A percentile compares a stretch with the other conserved stretches of the same genome.
Conservation (phyloP, 2,113 vertebrate species). For the Spilogale gracilis region DNA sequence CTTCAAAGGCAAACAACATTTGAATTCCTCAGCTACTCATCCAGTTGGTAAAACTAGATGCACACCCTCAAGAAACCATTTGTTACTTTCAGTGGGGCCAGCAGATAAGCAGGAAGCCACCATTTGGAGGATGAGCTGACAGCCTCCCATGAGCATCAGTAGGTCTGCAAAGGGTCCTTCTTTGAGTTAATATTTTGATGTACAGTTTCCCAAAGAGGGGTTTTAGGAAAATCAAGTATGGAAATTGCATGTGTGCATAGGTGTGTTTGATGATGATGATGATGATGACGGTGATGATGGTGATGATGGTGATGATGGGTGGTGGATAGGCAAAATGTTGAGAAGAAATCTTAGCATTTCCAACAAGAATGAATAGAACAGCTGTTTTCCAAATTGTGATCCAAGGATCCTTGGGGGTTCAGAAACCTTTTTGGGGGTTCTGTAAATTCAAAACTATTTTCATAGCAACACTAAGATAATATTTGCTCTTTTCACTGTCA, state of each 20-base stretch:
- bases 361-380: not conserved
- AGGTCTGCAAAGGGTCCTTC: not conserved
- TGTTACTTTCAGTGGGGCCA: slow-evolving; percentile 66
- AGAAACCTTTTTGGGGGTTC: not conserved
- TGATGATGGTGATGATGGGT: not conserved
- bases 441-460: slow-evolving; percentile 51
- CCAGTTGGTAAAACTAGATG: slow-evolving; percentile 9
- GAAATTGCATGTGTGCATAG: not conserved
- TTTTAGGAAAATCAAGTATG: not conserved
- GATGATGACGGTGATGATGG: not conserved
- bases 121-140: slow-evolving; percentile 61
- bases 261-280: not conserved
- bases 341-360: slow-evolving; percentile 58
- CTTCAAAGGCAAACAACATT: slow-evolving; percentile 78
- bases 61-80: slow-evolving; percentile 66
- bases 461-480: not conserved
- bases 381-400: slow-evolving; percentile 14
- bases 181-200: slow-evolving; percentile 51
- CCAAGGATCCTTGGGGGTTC: not conserved
- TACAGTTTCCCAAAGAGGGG: slow-evolving; percentile 12
- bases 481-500: not conserved
- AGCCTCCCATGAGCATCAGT: not conserved
- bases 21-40: slow-evolving; percentile 57
- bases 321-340: slow-evolving; percentile 16
- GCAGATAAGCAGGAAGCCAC: slow-evolving; percentile 55